Conservation (phyloP, 1,140 invertebrate genomes). For the Cydia splendana region DNA sequence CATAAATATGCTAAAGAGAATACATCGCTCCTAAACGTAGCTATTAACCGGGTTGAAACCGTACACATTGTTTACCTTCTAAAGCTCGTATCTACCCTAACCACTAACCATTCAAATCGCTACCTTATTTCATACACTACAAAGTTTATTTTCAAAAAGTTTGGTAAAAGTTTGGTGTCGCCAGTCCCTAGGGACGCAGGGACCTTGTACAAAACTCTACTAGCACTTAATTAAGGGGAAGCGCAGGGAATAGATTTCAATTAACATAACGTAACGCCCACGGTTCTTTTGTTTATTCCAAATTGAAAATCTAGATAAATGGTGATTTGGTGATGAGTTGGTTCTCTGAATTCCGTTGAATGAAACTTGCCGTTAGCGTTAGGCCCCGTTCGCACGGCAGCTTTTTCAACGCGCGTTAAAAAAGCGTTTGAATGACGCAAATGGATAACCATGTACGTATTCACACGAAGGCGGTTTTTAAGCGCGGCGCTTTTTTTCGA, state of each 20-base stretch:
- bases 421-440: too few species aligned
- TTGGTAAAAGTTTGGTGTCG: background rate
- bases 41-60: slow-evolving; percentile 17
- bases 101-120: background rate
- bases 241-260: slow-evolving; percentile 31
- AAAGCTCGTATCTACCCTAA: background rate
- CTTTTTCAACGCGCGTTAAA: too few species aligned
- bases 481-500: too few species aligned
- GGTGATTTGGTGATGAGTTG: background rate
- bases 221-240: slow-evolving; percentile 32
- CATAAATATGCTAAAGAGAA: slow-evolving; percentile 22
- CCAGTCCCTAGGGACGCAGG: background rate
- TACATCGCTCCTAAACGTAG: slow-evolving; percentile 26
- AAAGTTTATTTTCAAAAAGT: background rate
- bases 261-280: slow-evolving; percentile 31
- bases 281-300: slow-evolving; percentile 29
- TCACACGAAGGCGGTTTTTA: too few species aligned
- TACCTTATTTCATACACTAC: background rate
- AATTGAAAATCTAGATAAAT: slow-evolving; percentile 25
- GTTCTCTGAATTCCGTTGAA: too few species aligned
- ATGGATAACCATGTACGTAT: too few species aligned
- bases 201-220: slow-evolving; percentile 17
- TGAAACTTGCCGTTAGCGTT: too few species aligned
- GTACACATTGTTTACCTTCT: background rate
- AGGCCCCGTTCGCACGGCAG: too few species aligned